Conservation (phyloP, 1,140 invertebrate genomes). For the Sitobion miscanthi region DNA sequence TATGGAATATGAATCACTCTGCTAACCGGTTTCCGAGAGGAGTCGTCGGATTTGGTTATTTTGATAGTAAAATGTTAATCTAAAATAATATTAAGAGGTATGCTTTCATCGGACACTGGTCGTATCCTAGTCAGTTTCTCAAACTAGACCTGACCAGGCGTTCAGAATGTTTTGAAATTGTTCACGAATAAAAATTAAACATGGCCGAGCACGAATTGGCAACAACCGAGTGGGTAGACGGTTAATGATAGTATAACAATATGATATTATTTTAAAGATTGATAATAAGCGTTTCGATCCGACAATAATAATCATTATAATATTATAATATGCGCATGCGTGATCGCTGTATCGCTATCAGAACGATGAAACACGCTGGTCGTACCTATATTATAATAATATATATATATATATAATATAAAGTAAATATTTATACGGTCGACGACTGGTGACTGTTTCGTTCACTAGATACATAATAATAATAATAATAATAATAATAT, state of each 20-base stretch:
- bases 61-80: background rate
- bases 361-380: no score
- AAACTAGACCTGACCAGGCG: background rate
- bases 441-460: background rate
- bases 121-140: background rate
- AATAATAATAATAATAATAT: background rate
- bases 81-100: background rate
- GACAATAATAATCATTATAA: background rate
- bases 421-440: background rate
- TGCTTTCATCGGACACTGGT: background rate
- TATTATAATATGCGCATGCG: background rate
- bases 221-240: background rate
- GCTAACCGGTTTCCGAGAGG: background rate
- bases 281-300: no score
- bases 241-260: background rate
- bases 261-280: background rate
- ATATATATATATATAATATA: background rate
- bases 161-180: background rate
- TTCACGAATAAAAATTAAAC: background rate
- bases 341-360: background rate
- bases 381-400: background rate
- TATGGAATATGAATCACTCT: background rate
- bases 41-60: background rate
- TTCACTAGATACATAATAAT: background rate
- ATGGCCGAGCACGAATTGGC: no score